These are phyloP conservation scores for Typhlomys cinereus DNA, from an alignment of 2,113 vertebrate species.

Conservation along the genomic window DNA sequence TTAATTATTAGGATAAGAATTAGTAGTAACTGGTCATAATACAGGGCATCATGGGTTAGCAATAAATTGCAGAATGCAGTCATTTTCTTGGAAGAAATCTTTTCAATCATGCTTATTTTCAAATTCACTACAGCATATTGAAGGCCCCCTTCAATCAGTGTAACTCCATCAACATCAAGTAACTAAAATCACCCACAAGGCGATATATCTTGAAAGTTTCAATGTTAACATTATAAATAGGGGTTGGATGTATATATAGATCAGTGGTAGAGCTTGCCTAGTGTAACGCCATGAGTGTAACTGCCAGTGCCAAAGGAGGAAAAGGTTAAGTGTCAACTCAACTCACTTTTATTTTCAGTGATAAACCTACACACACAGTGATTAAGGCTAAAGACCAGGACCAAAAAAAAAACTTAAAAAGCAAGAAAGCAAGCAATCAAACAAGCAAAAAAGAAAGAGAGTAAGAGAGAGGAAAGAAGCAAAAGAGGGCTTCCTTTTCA, in stretches of 20 bases:
- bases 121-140: constrained; percentile 2
- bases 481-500: no score
- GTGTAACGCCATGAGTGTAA: not conserved
- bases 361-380: not conserved
- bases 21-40: constrained; percentile 9
- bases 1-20: not conserved
- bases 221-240: not conserved
- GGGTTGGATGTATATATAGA: not conserved
- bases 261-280: not conserved
- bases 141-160: not conserved
- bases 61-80: not conserved
- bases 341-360: not conserved
- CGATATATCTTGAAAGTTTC: not conserved
- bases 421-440: not conserved
- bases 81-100: not conserved
- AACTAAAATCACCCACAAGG: constrained; percentile 18
- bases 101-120: constrained; percentile 3
- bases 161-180: constrained; percentile 37
- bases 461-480: no score
- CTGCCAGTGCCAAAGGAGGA: not conserved
- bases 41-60: constrained; percentile 8
- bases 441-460: no score
- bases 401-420: not conserved
- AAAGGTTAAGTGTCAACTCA: not conserved
- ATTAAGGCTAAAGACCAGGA: not conserved